Evolutionary conservation across 2,797 vertebrate genomes (phyloP), one percentile per base, ranked within the genome.

Genomic region (Brotula barbata): DNA sequence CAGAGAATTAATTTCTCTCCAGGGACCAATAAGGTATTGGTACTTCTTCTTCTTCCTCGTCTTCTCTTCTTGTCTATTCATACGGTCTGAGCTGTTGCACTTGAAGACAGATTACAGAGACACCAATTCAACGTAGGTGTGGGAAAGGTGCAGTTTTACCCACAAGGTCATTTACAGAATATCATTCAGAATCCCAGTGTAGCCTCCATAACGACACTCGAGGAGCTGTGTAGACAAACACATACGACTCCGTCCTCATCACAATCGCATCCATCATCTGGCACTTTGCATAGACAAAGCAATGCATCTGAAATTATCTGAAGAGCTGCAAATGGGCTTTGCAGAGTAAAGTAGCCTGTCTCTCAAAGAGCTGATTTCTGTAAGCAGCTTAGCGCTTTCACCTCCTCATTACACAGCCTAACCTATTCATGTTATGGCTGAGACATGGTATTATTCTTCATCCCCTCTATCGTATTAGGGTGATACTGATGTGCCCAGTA

Each of bases 321-420:
- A 88, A 85, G 73, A 70, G 80, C 77, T 88, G 75, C 78, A 88
- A 90, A 87, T 87, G 85, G 85, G 87, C 86, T 90, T 89, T 88
- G 52, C 69, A 45, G 62, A 59, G 65, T 74, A 85, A 86, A 82
- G 78, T 77, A 7, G 67, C 67, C 78, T 76, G 85, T 85, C 84
- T 85, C 75, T 87, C 82, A 85, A 79, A 88, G 79, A 87, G 85
- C 82, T 85, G 79, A 89, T 89, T 87, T 80, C 80, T 73, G 17
- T 89, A 90, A 90, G 89, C 85, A 56, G 88, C 88, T 90, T 89
- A 88, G 79, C 80, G 78, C 81, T 87, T 79, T 83, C 86, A 86
- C 85, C 87, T 89, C 82, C 88, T 89, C 83, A 88, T 90, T 89
- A 89, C 73, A 48, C 77, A 68, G 58, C 63, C 68, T 81, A 83